phyloP scores from a whole-genome alignment of 2,797 vertebrate genomes.

The Falco naumanni region DNA sequence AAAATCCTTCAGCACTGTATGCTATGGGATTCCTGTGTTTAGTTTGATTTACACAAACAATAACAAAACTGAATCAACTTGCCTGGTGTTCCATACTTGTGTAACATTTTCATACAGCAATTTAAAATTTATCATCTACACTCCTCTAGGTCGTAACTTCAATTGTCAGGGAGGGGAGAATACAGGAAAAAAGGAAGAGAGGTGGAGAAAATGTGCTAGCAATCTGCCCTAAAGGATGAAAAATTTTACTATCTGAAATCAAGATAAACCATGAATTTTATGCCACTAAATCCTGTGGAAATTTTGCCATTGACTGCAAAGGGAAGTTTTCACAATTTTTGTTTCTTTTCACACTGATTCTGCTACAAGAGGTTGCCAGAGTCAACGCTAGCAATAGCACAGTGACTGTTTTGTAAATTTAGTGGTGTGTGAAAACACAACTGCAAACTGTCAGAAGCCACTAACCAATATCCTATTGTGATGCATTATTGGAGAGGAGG shows the following conservation, averaged over 20 bases:
- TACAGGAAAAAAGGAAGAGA: not conserved
- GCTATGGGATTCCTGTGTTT: not conserved
- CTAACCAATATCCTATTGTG: not conserved
- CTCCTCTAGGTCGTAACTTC: not conserved
- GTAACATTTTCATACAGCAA: not conserved
- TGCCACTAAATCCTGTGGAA: not conserved
- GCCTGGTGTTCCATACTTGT: not conserved
- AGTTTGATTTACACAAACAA: not conserved
- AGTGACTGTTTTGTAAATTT: not conserved
- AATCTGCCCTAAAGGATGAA: not conserved
- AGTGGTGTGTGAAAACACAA: constrained; percentile 7
- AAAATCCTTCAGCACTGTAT: not conserved
- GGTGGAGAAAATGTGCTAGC: not conserved
- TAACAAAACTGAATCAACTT: not conserved
- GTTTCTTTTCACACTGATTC: not conserved
- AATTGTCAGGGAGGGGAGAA: not conserved
- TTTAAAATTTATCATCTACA: not conserved
- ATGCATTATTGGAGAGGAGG: not conserved
- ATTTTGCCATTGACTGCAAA: not conserved
- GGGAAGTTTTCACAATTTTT: not conserved
- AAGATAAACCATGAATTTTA: not conserved
- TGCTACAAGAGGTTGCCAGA: not conserved
- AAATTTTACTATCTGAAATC: not conserved
- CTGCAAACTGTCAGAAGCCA: not conserved
- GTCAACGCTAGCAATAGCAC: not conserved